Evolutionary conservation across 1,140 invertebrate genomes (phyloP).

Genomic region (Papilio machaon): DNA sequence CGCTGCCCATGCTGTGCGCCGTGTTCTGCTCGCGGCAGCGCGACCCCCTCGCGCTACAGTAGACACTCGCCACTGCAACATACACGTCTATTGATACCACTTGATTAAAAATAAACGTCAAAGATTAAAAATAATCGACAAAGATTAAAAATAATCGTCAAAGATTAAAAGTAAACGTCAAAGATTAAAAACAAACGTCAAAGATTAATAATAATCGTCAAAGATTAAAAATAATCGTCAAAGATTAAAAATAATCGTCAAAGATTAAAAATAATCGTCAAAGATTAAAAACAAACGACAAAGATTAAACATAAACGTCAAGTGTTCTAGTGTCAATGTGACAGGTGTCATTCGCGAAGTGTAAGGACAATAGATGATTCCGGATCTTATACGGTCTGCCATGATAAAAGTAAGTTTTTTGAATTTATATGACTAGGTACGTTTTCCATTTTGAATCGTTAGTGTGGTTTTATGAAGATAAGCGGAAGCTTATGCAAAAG

Average conservation of each 20-base stretch:
- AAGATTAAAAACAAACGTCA: too few relatives aligned
- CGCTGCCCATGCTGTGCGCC: slow-evolving; percentile 69
- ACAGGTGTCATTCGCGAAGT: slow-evolving; percentile 27
- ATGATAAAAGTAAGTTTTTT: slow-evolving; percentile 31
- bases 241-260: not conserved
- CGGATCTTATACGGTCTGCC: slow-evolving; percentile 30
- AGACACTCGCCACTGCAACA: slow-evolving; percentile 37
- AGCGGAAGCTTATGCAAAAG: slow-evolving; percentile 1
- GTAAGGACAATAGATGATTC: slow-evolving; percentile 13
- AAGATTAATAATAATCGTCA: slow-evolving; percentile 6
- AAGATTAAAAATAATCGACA: not conserved
- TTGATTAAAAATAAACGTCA: not conserved
- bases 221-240: not conserved
- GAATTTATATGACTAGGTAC: slow-evolving; percentile 17
- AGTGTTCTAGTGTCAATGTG: slow-evolving; percentile 19
- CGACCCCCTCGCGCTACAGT: slow-evolving; percentile 61
- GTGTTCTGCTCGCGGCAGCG: slow-evolving; percentile 64
- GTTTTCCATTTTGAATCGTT: slow-evolving; percentile 30
- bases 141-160: not conserved
- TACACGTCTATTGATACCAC: not conserved
- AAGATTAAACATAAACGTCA: not conserved
- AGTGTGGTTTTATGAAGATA: not conserved
- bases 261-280: not conserved
- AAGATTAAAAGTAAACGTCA: not conserved
- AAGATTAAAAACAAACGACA: not conserved